Conservation (phyloP, 2,797 vertebrate genomes). For the Microhierax caerulescens region DNA sequence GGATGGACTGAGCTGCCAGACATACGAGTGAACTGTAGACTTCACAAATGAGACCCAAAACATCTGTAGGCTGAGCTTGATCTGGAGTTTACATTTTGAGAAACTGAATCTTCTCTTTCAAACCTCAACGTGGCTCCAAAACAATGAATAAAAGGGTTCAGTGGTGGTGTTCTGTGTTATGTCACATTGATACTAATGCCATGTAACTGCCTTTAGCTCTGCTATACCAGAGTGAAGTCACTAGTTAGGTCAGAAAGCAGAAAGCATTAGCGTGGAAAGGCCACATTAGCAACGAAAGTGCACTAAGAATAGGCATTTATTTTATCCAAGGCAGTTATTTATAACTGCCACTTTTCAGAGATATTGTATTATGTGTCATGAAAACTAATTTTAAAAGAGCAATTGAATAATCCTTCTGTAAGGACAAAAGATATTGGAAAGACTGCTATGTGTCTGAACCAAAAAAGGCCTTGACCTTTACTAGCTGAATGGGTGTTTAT, state of each 20-base stretch:
- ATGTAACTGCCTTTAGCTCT: neutral
- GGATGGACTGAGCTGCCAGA: neutral
- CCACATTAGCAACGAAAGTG: neutral
- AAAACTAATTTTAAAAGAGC: slow-evolving; percentile 42
- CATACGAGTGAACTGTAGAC: fast-evolving
- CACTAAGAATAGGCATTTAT: slow-evolving; percentile 14
- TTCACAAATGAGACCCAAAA: neutral
- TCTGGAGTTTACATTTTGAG: neutral
- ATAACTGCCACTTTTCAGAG: slow-evolving; percentile 11
- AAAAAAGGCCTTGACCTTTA: slow-evolving; percentile 53
- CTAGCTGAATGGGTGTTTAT: slow-evolving; percentile 35
- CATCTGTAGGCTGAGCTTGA: neutral
- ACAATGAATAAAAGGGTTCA: neutral
- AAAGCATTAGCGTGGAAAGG: neutral
- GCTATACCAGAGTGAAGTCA: neutral
- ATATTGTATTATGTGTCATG: neutral
- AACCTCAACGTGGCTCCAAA: neutral
- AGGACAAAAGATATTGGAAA: slow-evolving; percentile 26
- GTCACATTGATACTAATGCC: neutral
- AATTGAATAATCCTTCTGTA: slow-evolving; percentile 14
- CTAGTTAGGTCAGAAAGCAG: neutral
- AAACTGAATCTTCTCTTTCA: neutral
- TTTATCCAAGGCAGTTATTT: neutral
- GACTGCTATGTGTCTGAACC: neutral
- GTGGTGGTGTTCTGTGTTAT: neutral